Base-by-base conservation (phyloP, 2,888 invertebrate genomes). In the Zelleria hepariella region DNA sequence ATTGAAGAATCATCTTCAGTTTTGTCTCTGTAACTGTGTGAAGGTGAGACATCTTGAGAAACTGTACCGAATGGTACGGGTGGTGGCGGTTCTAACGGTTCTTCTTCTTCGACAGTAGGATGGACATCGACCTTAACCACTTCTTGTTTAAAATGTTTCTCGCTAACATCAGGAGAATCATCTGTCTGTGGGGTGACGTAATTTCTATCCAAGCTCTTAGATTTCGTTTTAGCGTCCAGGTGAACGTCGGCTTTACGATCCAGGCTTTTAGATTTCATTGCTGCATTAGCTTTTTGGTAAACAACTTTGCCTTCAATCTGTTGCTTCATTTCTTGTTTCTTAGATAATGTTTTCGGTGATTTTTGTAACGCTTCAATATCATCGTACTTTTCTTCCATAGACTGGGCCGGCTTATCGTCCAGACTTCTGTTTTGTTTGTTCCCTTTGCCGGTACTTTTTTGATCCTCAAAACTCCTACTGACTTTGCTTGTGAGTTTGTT, bases 191-290 rank as follows among this genome's bases (percentile, higher is more conserved):
- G 85, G 23, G 85, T 86, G 3, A 90, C 86, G 67, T 93, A 90
- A 70, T 92, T 92, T 66, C 92, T 89, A 69, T 94, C 93, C 20
- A 93, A 83, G 67, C 94, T 94, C 70, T 93, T 93, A 0, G 92
- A 89, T 74, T 93, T 93, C 0, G 86, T 77, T 25, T 88, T 90
- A 1, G 92, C 80, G 62, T 90, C 88, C 48, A 91, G 84, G 64
- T 92, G 91, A 58, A 85, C 84, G 58, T 93, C 92, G 0, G 80
- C 86, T 60, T 92, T 91, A 69, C 91, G 88, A 65, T 93, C 93
- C 60, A 93, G 84, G 67, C 93, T 93, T 68, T 92, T 93, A 0
- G 93, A 92, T 65, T 93, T 93, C 0, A 91, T 88, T 66, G 74
- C 77, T 1, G 82, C 73, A 59, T 76, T 70, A 32, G 81, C 81